Evolutionary conservation across 2,797 vertebrate species (phyloP).

Genomic region (Syncerus caffer): DNA sequence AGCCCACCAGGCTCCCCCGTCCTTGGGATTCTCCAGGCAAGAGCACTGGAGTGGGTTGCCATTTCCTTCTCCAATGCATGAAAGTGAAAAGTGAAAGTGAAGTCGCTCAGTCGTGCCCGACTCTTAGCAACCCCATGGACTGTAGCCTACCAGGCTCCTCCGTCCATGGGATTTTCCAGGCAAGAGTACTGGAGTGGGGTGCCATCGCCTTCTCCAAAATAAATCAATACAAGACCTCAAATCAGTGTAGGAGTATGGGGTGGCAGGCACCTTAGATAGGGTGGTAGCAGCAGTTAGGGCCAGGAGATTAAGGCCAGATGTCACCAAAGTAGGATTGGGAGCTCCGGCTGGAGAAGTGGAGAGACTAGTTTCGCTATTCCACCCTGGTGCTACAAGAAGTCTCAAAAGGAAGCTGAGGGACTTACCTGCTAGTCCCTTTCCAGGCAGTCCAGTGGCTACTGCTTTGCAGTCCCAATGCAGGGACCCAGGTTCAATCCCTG

Average conservation of each 20-base stretch:
- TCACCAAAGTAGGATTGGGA: background rate
- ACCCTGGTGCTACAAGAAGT: background rate
- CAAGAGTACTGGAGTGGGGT: no score
- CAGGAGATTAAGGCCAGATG: background rate
- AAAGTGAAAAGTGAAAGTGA: no score
- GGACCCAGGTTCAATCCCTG: background rate
- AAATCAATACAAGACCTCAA: background rate
- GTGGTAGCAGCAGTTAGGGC: background rate
- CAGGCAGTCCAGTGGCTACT: background rate
- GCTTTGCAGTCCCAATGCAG: background rate
- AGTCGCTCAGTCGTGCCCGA: no score
- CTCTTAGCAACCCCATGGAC: no score
- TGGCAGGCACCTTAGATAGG: background rate
- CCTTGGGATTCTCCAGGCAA: no score
- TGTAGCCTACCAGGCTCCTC: no score
- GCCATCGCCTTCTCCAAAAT: no score
- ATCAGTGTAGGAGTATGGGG: background rate
- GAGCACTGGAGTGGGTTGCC: no score
- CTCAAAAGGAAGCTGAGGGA: background rate
- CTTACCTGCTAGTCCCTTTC: background rate
- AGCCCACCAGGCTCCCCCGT: no score
- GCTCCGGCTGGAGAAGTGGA: background rate
- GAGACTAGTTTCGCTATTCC: background rate
- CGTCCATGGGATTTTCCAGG: no score
- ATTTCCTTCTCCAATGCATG: no score